Conservation (phyloP, 2,797 vertebrate genomes). For the Cuculus canorus region DNA sequence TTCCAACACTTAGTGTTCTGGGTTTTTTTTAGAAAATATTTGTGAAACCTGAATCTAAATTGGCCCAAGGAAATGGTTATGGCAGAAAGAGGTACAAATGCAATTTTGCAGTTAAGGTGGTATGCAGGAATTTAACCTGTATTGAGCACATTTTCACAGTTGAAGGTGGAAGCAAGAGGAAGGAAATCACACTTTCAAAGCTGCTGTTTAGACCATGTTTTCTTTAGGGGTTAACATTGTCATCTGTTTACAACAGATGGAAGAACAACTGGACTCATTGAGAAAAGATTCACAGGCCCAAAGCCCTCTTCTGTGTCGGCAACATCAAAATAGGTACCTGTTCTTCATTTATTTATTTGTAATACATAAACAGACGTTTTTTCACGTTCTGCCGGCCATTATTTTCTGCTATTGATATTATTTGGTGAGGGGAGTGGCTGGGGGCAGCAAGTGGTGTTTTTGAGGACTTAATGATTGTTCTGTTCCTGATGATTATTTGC, state of each 20-base stretch:
- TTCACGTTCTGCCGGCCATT: background rate
- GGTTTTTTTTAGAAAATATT: background rate
- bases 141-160: background rate
- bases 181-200: background rate
- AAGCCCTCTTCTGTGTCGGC: constrained; percentile 67
- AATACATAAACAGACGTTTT: background rate
- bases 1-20: background rate
- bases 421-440: background rate
- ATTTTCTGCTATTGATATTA: background rate
- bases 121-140: background rate
- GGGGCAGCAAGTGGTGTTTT: background rate
- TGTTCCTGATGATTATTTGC: background rate
- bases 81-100: background rate
- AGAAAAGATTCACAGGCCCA: constrained; percentile 66
- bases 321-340: constrained; percentile 78
- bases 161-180: background rate
- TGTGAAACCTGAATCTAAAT: background rate
- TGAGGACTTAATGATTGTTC: background rate
- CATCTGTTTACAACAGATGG: constrained; percentile 63
- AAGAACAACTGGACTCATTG: constrained; percentile 68
- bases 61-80: background rate
- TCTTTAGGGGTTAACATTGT: background rate
- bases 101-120: background rate
- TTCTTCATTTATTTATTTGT: background rate
- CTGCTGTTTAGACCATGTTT: background rate